These are phyloP conservation scores for Chrysomela aeneicollis DNA, from an alignment of 2,888 invertebrate species.

Conservation along the genomic window DNA sequence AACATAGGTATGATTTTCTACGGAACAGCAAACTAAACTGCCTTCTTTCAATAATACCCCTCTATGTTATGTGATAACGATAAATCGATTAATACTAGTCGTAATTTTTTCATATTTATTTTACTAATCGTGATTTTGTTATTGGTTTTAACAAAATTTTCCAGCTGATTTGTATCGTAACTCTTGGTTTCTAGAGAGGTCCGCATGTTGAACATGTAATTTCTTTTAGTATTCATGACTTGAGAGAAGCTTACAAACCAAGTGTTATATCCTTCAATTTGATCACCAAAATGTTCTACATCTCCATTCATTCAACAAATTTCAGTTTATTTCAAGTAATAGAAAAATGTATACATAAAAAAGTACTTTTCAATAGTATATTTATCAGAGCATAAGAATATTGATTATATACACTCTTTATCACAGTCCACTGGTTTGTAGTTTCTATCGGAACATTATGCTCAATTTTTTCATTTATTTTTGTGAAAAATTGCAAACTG, in stretches of 20 bases:
- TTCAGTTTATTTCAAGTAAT: not conserved
- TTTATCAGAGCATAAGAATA: too few species aligned
- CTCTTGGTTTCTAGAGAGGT: not conserved
- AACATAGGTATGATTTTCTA: too few species aligned
- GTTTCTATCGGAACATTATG: slow-evolving; percentile 24
- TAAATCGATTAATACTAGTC: slow-evolving; percentile 30
- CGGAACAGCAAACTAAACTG: too few species aligned
- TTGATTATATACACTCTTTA: not conserved
- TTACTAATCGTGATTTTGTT: slow-evolving; percentile 18
- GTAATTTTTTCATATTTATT: slow-evolving; percentile 30
- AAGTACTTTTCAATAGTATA: too few species aligned
- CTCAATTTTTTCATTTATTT: slow-evolving; percentile 35
- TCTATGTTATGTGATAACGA: not conserved
- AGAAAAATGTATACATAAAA: too few species aligned
- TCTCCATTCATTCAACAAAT: too few species aligned
- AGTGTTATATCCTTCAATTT: not conserved
- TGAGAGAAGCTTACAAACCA: not conserved
- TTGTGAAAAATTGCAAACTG: slow-evolving; percentile 39
- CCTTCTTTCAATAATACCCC: too few species aligned
- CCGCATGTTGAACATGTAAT: not conserved
- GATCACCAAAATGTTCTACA: not conserved
- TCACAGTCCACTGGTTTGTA: slow-evolving; percentile 3
- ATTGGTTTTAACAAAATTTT: not conserved
- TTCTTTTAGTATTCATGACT: not conserved
- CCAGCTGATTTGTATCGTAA: not conserved